Conservation (phyloP, 2,797 vertebrate genomes). For the Hyperoplus lanceolatus region DNA sequence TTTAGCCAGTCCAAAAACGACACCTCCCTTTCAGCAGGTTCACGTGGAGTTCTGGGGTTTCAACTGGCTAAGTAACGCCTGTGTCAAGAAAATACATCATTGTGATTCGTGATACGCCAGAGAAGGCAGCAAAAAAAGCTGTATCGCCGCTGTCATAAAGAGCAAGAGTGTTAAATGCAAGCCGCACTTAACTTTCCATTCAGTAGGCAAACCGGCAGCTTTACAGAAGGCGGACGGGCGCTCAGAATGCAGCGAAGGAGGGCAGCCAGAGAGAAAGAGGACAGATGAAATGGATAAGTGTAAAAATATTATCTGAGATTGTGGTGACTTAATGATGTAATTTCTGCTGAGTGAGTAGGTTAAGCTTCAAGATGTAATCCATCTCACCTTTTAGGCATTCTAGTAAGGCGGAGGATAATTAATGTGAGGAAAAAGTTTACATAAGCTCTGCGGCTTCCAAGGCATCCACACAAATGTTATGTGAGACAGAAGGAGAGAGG, state of each 20-base stretch:
- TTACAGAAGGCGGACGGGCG: slow-evolving; percentile 46
- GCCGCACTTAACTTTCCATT: slow-evolving; percentile 53
- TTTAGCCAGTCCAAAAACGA: slow-evolving; percentile 74
- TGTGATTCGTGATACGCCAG: slow-evolving; percentile 58
- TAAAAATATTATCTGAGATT: slow-evolving; percentile 57
- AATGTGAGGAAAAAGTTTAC: slow-evolving; percentile 73
- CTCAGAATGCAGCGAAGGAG: slow-evolving; percentile 30
- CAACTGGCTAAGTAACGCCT: slow-evolving; percentile 55
- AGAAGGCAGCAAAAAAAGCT: slow-evolving; percentile 39
- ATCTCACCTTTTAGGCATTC: slow-evolving; percentile 69
- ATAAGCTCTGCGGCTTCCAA: slow-evolving; percentile 72
- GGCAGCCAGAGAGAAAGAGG: slow-evolving; percentile 37
- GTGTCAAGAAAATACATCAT: slow-evolving; percentile 74
- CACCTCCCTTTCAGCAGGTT: slow-evolving; percentile 78
- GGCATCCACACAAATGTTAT: slow-evolving; percentile 71
- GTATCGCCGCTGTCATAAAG: slow-evolving; percentile 29
- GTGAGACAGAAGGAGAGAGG: slow-evolving; percentile 65
- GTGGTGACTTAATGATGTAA: slow-evolving; percentile 60
- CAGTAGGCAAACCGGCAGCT: slow-evolving; percentile 42
- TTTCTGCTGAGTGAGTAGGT: slow-evolving; percentile 64
- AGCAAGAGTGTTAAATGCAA: slow-evolving; percentile 15
- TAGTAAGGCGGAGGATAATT: slow-evolving; percentile 63
- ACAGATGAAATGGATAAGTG: slow-evolving; percentile 63
- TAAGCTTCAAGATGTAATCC: slow-evolving; percentile 68
- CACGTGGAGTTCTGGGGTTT: slow-evolving; percentile 74